Evolutionary conservation across 2,113 vertebrate genomes (phyloP), one percentile per base, ranked within the genome.

Genomic region (Motacilla alba): DNA sequence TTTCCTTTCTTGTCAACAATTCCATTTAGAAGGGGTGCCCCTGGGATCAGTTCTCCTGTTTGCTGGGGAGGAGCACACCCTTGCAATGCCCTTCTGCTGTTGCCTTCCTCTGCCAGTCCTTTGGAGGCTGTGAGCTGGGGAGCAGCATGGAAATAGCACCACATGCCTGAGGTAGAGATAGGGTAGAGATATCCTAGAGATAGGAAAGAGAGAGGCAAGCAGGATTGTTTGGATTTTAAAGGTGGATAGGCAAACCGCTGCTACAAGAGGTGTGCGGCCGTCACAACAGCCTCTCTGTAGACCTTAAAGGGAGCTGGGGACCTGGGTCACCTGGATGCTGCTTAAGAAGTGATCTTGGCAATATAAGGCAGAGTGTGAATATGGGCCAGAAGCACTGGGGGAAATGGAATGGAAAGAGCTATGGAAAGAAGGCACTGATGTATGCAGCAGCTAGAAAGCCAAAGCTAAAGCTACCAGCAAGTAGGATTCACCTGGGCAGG

Each of bases 401-500:
- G 7, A 11, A 69, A 62, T 49, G 4, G 37, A 33, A 17, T 56
- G 12, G 22, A 50, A 90, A 90, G 10, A 44, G 27, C 27, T 44
- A 6, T 8, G 10, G 68, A 58, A 79, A 73, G 67, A 90, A 83
- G 24, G 12, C 46, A 33, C 26, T 31, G 49, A 41, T 44, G 27
- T 23, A 55, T 78, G 60, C 39, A 83, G 60, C 64, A 83, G 53
- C 39, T 80, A 20, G 37, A 75, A 89, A 87, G 28, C 13, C 37
- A 67, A 53, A 60, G 28, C 50, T 83, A 67, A 53, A 60, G 28
- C 50, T 83, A 22, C 46, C 46, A 69, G 31, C 26, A 58, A 62
- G 23, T 20, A 0, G 0, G 37, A 39, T 69, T 95, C 28, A 83
- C 46, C 28, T 5, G 6, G 50, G 12, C 50, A 43, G 20, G n/a